Base-by-base conservation (phyloP, 2,888 invertebrate species). In the Ichneumoninae sp. region DNA sequence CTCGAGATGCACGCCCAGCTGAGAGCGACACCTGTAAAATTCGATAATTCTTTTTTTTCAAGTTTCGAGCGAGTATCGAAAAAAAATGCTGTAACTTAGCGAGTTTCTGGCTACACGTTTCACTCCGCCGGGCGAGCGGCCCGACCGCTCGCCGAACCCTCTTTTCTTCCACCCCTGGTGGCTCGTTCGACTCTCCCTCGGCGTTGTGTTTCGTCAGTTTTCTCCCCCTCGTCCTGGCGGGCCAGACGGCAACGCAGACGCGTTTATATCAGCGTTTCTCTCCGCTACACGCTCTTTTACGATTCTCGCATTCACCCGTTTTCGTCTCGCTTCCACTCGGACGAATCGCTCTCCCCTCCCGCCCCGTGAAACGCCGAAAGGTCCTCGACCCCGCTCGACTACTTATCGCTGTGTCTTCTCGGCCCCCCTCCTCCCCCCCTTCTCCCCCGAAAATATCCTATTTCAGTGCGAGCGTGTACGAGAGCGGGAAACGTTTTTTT, bases 321-420 rank as follows among this genome's bases (percentile, higher is more conserved):
- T 83, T 50, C 66, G 47, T 70, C 68, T 68, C 66, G 19, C 50
- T 50, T 57, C 33, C 36, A 60, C 54, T 33, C 77, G 44, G 50
- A 54, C 77, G 30, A 50, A 76, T 47, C 47, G 36, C 60, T 62
- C 60, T 33, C 50, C 50, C 62, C 19, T 50, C 36, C 36, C 47
- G 22, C 52, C 77, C 78, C 70, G 16, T n/a, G 74, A 74, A 19
- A 78, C 74, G 70, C 40, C 77, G 78, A 70, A 78, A 81, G 84
- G 68, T 81, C 84, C 72, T 78, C 74, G 84, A 84, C 81, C 84
- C 52, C 71, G 40, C 26, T 26, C 70, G 83, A 50, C 69, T 65
- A 62, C 54, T 75, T 72, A 60, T 80, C 68, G 74, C 44, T 44
- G 69, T 52, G 47, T n/a, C 50, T 30, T 52, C 70, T 8, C 57